Conservation (phyloP, 2,888 invertebrate genomes). For the Trisateles emortualis region DNA sequence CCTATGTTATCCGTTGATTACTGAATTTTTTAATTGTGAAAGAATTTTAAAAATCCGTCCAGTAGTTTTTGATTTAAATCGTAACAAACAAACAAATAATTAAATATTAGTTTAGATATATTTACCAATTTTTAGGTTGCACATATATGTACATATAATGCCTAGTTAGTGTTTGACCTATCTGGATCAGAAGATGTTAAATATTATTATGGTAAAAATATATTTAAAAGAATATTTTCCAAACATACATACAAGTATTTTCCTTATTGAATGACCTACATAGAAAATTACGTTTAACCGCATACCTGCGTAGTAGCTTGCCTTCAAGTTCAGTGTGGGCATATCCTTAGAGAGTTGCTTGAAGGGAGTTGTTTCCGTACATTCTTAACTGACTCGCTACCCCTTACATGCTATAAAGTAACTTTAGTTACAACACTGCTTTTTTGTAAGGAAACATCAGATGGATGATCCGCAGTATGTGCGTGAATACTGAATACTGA, state of each 20-base stretch:
- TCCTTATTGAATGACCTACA: constrained; percentile 39
- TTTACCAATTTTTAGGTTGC: too few species aligned
- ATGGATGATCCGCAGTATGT: neutral
- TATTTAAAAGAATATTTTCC: neutral
- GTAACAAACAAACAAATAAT: too few species aligned
- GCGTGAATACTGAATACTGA: neutral
- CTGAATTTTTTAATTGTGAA: too few species aligned
- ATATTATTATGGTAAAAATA: too few species aligned
- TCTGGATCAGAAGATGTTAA: too few species aligned
- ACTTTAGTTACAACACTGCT: constrained; percentile 11
- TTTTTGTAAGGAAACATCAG: neutral
- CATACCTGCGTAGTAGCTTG: constrained; percentile 9
- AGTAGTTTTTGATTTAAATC: too few species aligned
- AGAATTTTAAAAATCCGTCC: too few species aligned
- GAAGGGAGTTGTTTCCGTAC: constrained; percentile 12
- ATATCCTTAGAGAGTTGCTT: constrained; percentile 11
- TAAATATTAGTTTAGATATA: too few species aligned
- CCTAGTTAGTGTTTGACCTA: too few species aligned
- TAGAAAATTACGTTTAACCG: constrained; percentile 24
- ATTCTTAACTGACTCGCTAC: constrained; percentile 28
- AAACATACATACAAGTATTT: constrained; percentile 26
- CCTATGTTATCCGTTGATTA: too few species aligned
- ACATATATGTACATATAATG: too few species aligned
- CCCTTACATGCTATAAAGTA: constrained; percentile 23
- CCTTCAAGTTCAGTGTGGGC: constrained; percentile 9